Conservation (phyloP, 1,140 invertebrate species). For the Odontomachus brunneus region DNA sequence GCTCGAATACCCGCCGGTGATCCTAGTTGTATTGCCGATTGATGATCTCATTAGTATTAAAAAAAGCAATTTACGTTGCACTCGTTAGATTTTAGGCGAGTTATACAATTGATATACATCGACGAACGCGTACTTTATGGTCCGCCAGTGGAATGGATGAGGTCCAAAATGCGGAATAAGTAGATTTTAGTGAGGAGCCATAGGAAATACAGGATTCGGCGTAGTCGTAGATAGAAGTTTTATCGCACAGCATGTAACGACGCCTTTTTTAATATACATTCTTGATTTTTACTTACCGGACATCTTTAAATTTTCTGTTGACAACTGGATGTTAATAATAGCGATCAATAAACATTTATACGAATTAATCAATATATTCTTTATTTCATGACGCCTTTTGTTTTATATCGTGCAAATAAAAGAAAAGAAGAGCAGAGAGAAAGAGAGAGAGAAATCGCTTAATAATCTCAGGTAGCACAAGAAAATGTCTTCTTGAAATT, state of each 20-base stretch:
- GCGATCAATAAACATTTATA: constrained; percentile 50
- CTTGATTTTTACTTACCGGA: background rate
- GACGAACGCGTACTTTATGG: constrained; percentile 44
- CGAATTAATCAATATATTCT: constrained; percentile 1
- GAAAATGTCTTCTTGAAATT: too few relatives aligned
- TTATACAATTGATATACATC: constrained; percentile 12
- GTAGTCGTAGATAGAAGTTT: constrained; percentile 16
- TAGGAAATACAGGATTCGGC: background rate
- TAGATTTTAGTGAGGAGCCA: constrained; percentile 19
- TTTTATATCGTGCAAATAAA: too few relatives aligned
- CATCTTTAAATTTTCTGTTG: constrained; percentile 14
- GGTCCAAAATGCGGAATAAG: constrained; percentile 22
- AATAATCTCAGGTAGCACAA: too few relatives aligned
- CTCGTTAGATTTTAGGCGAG: constrained; percentile 24
- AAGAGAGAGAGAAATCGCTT: too few relatives aligned
- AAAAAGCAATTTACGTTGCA: constrained; percentile 59
- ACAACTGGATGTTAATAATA: constrained; percentile 18
- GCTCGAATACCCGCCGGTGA: constrained; percentile 58
- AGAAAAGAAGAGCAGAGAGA: too few relatives aligned
- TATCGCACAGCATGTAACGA: background rate
- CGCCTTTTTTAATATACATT: background rate
- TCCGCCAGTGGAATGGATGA: background rate
- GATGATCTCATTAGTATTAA: constrained; percentile 81
- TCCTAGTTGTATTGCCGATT: constrained; percentile 70
- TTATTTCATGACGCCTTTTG: background rate